Evolutionary conservation across 2,888 invertebrate genomes (phyloP), one percentile per base, ranked within the genome.

Genomic region (Carabus problematicus): DNA sequence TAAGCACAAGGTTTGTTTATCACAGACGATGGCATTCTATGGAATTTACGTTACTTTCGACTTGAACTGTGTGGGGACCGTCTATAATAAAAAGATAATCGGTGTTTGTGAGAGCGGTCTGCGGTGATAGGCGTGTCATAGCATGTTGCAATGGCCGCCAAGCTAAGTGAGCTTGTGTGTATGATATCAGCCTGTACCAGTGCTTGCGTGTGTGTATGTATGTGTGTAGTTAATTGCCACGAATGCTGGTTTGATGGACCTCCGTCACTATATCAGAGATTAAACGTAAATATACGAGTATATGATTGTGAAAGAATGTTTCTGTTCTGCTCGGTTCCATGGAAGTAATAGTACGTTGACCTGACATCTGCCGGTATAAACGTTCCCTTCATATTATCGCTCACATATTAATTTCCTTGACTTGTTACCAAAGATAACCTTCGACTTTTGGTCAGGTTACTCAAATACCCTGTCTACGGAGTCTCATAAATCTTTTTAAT

Each of bases 21-120:
- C 29, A 29, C 29, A 29, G 29, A 29, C 29, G 29, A 29, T 3
- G 29, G 6, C 29, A 6, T 29, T 29, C 3, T 29, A 6, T 29
- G 29, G 29, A 29, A 29, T 29, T 29, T 29, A 29, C 29, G 29
- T 29, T 29, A 29, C 29, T 63, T 63, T 66, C 16, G 52, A 39
- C 54, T 60, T 18, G 49, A 67, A 67, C 60, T 3, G 29, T 29
- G 29, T 29, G 6, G 29, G 29, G 29, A 29, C 52, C 52, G 9
- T n/a, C 47, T 58, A 66, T 67, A 67, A 67, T 67, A 67, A 67
- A 67, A 60, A 67, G 67, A 67, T 67, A 67, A 67, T 67, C 59
- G 67, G 59, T 52, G 67, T 47, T 67, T 56, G 29, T 67, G 58
- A 60, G 64, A 56, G 54, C 54, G 54, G 14, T 16, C 54, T 14